Evolutionary conservation across 2,797 vertebrate species (phyloP), one percentile per base, ranked within the genome.

Genomic region (Ambastaia sidthimunki): DNA sequence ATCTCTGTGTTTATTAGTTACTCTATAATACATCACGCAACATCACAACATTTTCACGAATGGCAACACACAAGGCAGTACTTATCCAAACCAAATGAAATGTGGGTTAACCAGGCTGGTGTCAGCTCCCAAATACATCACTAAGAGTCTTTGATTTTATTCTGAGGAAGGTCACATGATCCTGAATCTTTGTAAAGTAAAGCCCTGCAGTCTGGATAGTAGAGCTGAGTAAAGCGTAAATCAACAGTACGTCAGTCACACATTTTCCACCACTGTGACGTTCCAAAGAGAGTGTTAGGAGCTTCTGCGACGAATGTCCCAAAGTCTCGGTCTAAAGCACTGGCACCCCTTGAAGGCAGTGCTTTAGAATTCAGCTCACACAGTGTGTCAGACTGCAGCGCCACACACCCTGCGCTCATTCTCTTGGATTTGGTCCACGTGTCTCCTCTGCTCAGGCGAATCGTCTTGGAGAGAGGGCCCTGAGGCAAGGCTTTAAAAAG

Each of bases 291-390:
- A 3, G 12, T 25, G 19, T 15, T 47, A 71, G 62, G 59, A 71
- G 57, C 59, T 78, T 71, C 68, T 63, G 31, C 59, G 34, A 34
- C 57, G 71, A 68, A 78, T 65, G 59, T 68, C 76, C 67, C 1
- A 23, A 79, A 72, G 60, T 72, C 60, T 72, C n/a, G n/a, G n/a
- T n/a, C n/a, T n/a, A n/a, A n/a, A n/a, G n/a, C n/a, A n/a, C 69
- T 79, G 69, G 72, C 69, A 72, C n/a, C 59, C 69, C 48, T 79
- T 72, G 34, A 79, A 79, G 77, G 48, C 11, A 12, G 70, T 2
- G 18, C 77, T 79, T 79, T 65, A 72, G 48, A 50, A 75, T 84
- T 81, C 79, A 78, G 79, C 65, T 67, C 78, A 71, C 70, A 71
- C 41, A 71, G 57, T 31, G 16, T 52, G 69, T 69, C 74, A 63